phyloP scores from a whole-genome alignment of 1,140 invertebrate genomes.

The Papilio dardanus region DNA sequence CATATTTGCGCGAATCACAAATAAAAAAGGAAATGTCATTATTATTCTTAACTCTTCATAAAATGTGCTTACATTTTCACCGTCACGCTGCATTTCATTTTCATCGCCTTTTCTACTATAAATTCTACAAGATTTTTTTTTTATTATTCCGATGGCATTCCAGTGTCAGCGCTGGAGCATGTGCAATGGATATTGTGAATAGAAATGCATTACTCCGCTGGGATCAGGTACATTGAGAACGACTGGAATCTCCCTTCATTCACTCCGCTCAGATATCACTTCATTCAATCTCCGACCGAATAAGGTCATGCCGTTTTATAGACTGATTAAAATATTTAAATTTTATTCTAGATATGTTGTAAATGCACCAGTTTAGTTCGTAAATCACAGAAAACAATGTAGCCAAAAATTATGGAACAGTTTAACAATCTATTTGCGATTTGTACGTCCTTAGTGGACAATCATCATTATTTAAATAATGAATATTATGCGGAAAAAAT shows the following conservation, averaged over 20 bases:
- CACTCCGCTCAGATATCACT: neutral
- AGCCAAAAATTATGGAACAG: no score
- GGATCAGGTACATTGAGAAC: conserved; percentile 20
- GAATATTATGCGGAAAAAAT: no score
- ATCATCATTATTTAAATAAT: no score
- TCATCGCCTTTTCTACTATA: neutral
- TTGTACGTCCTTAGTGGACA: no score
- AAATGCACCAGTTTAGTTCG: neutral
- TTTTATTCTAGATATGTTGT: neutral
- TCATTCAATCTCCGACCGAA: conserved; percentile 24
- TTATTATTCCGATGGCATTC: conserved; percentile 9
- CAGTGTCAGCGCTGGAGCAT: neutral
- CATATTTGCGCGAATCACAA: no score
- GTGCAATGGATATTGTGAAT: conserved; percentile 19
- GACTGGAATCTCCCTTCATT: neutral
- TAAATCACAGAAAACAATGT: neutral
- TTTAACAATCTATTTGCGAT: no score
- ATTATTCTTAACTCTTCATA: neutral
- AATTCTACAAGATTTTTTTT: conserved; percentile 18
- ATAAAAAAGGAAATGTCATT: no score
- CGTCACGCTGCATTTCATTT: neutral
- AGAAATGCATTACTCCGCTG: neutral
- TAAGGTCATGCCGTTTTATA: conserved; percentile 11
- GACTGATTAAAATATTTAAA: conserved; percentile 16
- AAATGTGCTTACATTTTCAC: neutral